Percentiles rank a stretch among this genome's conserved stretches.
Evolutionary conservation across 2,888 invertebrate genomes (phyloP).

Genomic region (Coelopa pilipes): DNA sequence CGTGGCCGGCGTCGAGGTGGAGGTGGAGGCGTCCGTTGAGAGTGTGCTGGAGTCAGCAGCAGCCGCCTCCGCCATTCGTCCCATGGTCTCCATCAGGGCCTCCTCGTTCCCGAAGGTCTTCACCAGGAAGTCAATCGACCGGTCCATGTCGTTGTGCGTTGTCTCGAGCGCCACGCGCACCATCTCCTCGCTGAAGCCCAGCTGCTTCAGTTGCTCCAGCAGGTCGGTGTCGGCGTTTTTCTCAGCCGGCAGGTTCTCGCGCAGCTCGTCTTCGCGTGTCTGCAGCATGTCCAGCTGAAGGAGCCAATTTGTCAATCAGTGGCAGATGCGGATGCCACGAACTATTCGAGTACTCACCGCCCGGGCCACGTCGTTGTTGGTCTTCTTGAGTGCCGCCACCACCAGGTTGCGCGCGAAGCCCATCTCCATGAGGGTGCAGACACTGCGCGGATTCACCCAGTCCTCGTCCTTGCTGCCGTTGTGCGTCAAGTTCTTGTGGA

Average conservation of each 20-base stretch:
- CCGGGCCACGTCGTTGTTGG: constrained; percentile 76
- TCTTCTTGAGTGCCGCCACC: constrained; percentile 72
- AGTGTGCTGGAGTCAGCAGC: constrained; percentile 34
- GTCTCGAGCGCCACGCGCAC: constrained; percentile 70
- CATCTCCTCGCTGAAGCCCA: constrained; percentile 72
- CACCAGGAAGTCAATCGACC: constrained; percentile 72
- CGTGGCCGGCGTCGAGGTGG: constrained; percentile 40
- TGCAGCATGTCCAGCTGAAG: constrained; percentile 60
- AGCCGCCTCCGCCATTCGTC: constrained; percentile 54
- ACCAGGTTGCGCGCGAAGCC: constrained; percentile 74
- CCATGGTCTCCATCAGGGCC: constrained; percentile 56
- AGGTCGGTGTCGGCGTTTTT: constrained; percentile 46
- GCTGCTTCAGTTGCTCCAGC: constrained; percentile 63
- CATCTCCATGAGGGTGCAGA: constrained; percentile 73
- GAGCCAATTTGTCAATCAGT: not conserved
- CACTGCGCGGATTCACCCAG: constrained; percentile 65
- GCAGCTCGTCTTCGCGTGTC: constrained; percentile 51
- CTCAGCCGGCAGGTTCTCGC: constrained; percentile 45
- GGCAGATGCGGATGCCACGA: not conserved
- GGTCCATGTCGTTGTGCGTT: constrained; percentile 69
- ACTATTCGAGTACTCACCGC: constrained; percentile 69
- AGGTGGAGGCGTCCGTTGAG: constrained; percentile 49
- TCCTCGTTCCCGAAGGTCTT: constrained; percentile 58
- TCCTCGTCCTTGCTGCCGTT: constrained; percentile 44
- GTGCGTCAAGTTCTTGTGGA: constrained; percentile 54